phyloP scores from a whole-genome alignment of 2,888 invertebrate species.

The Stenodema calcarata region DNA sequence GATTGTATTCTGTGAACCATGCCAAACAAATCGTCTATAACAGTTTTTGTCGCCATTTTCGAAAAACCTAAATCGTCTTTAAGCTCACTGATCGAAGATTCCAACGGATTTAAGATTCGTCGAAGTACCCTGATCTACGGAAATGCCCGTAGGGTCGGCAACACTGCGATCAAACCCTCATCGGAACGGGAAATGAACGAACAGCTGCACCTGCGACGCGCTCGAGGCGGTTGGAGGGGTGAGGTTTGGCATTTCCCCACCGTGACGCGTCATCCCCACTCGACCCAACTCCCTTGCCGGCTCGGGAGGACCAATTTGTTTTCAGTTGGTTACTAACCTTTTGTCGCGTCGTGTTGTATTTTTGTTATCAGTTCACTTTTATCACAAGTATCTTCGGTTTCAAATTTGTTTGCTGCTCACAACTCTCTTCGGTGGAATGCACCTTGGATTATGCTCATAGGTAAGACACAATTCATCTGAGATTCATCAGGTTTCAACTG shows the following conservation, averaged over 20 bases:
- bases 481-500: too few species aligned
- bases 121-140: too few species aligned
- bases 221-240: not conserved
- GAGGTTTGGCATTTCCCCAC: not conserved
- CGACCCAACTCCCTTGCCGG: not conserved
- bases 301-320: conserved; percentile 3
- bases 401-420: not conserved
- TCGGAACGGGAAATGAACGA: not conserved
- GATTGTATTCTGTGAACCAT: too few species aligned
- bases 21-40: too few species aligned
- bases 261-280: not conserved
- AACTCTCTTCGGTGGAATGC: conserved; percentile 19
- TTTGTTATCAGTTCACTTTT: not conserved
- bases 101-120: too few species aligned
- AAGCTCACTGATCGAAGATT: too few species aligned
- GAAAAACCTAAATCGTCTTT: too few species aligned
- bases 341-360: not conserved
- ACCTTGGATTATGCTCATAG: conserved; percentile 43
- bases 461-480: not conserved
- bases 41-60: too few species aligned
- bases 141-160: too few species aligned
- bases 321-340: conserved; percentile 35
- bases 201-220: not conserved
- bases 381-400: not conserved
- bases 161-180: too few species aligned